phyloP scores from a whole-genome alignment of 2,888 invertebrate genomes.

The Andrena flavipes region DNA sequence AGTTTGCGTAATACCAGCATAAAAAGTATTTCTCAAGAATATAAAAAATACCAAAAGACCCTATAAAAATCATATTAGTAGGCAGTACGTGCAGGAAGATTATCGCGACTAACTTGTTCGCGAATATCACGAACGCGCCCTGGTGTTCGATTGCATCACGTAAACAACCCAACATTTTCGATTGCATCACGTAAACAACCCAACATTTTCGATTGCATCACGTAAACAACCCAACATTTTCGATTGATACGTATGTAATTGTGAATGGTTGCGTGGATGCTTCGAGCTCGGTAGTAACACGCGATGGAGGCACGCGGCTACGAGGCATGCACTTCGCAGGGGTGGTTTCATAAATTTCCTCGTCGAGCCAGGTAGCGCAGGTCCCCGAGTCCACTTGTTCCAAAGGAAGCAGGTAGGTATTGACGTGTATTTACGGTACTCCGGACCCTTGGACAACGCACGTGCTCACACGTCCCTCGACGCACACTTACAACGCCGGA shows the following conservation, averaged over 20 bases:
- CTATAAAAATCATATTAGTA: too few species aligned
- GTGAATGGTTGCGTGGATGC: slow-evolving; percentile 21
- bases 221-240: not conserved
- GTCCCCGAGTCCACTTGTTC: slow-evolving; percentile 35
- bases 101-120: too few species aligned
- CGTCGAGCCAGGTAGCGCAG: slow-evolving; percentile 48
- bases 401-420: slow-evolving; percentile 48
- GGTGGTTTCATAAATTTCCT: slow-evolving; percentile 69
- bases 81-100: too few species aligned
- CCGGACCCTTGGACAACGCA: slow-evolving; percentile 35
- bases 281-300: slow-evolving; percentile 3
- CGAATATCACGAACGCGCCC: too few species aligned
- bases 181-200: not conserved
- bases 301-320: slow-evolving; percentile 16
- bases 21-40: too few species aligned
- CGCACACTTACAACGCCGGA: slow-evolving; percentile 6
- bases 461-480: slow-evolving; percentile 29
- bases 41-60: too few species aligned
- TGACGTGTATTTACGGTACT: slow-evolving; percentile 48
- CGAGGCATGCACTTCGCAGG: slow-evolving; percentile 52
- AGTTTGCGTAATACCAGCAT: too few species aligned
- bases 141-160: not conserved
- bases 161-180: not conserved
- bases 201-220: not conserved
- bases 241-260: not conserved